Percentiles rank a stretch among this genome's conserved stretches.
Evolutionary conservation across 2,113 vertebrate genomes (phyloP).

Genomic region (Zeus faber): DNA sequence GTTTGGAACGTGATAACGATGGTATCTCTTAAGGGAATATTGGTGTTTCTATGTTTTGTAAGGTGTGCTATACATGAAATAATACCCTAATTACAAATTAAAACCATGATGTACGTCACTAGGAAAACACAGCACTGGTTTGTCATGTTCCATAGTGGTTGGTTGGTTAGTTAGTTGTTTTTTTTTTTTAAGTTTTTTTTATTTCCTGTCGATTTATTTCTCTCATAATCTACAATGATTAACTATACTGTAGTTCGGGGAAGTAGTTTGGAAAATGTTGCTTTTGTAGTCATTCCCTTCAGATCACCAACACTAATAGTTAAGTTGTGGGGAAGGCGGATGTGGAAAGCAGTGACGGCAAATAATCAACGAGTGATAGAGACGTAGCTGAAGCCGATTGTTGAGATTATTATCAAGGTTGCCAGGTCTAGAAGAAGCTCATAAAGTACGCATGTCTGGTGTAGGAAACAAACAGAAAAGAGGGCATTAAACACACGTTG

Average conservation of each 20-base stretch:
- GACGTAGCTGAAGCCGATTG: conserved; percentile 20
- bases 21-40: conserved; percentile 52
- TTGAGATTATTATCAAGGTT: conserved; percentile 25
- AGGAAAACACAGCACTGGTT: conserved; percentile 52
- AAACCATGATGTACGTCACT: conserved; percentile 54
- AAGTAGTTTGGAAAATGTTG: conserved; percentile 57
- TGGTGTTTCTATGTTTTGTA: conserved; percentile 65
- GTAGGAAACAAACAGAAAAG: conserved; percentile 22
- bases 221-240: conserved; percentile 62
- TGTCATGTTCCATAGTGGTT: conserved; percentile 60
- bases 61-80: conserved; percentile 62
- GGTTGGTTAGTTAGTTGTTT: conserved; percentile 48
- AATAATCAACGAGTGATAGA: conserved; percentile 18
- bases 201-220: conserved; percentile 61
- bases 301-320: conserved; percentile 60
- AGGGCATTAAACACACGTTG: conserved; percentile 37
- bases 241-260: conserved; percentile 54
- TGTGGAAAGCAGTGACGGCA: conserved; percentile 28
- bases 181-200: conserved; percentile 43
- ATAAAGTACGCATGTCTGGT: conserved; percentile 26
- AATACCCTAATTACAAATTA: conserved; percentile 52
- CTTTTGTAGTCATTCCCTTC: conserved; percentile 67
- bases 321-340: conserved; percentile 43
- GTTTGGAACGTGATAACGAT: conserved; percentile 1
- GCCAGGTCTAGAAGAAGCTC: conserved; percentile 33